phyloP scores from a whole-genome alignment of 2,797 vertebrate genomes.

The Acrossocheilus wenchowensis region DNA sequence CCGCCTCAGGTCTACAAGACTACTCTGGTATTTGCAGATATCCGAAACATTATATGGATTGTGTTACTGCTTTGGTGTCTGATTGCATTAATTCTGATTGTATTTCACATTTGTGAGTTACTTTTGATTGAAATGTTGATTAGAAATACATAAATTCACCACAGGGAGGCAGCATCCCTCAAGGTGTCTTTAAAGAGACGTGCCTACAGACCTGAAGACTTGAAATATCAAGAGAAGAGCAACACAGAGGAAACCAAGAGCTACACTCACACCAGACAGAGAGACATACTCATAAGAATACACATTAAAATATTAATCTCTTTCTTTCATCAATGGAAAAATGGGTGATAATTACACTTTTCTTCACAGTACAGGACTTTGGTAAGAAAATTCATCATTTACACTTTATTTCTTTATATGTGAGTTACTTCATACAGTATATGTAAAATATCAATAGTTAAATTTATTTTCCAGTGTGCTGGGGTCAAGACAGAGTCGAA shows the following conservation, averaged over 20 bases:
- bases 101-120: background rate
- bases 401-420: no score
- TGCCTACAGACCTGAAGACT: background rate
- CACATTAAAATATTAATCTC: background rate
- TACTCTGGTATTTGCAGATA: background rate
- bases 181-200: background rate
- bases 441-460: background rate
- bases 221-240: background rate
- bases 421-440: background rate
- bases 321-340: background rate
- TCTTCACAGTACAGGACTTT: background rate
- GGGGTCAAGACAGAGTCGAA: slow-evolving; percentile 16
- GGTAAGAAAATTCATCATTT: background rate
- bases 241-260: background rate
- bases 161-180: background rate
- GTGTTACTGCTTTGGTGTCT: background rate
- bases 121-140: background rate
- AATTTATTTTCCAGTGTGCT: background rate
- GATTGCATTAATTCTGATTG: background rate
- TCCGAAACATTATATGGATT: background rate
- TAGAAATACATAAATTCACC: background rate
- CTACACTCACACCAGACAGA: background rate
- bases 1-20: background rate
- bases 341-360: background rate
- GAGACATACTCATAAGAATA: background rate